Evolutionary conservation across 2,888 invertebrate genomes (phyloP).

Genomic region (Melieria crassipennis): DNA sequence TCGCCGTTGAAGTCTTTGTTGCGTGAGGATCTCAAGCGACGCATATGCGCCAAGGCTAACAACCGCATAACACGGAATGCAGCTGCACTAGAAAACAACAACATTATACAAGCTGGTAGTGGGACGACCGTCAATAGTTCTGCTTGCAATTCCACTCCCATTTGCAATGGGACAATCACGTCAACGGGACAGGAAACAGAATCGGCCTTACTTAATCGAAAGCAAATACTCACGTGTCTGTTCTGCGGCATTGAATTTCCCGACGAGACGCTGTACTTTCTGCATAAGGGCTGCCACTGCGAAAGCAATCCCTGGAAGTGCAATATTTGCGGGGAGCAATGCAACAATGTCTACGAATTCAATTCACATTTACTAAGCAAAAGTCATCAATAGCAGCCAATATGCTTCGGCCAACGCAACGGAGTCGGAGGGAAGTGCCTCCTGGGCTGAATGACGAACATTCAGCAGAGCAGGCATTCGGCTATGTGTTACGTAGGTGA

Average conservation of each 20-base stretch:
- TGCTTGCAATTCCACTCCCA: constrained; percentile 66
- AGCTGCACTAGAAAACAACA: constrained; percentile 58
- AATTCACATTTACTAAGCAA: constrained; percentile 95
- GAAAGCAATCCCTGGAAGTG: constrained; percentile 97
- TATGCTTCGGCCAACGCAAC: constrained; percentile 7
- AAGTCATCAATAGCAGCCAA: constrained; percentile 80
- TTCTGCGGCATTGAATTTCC: constrained; percentile 96
- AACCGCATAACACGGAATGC: constrained; percentile 67
- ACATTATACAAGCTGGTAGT: constrained; percentile 53
- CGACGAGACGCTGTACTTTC: constrained; percentile 94
- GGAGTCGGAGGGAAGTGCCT: background rate
- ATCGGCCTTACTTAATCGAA: constrained; percentile 65
- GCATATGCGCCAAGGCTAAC: constrained; percentile 77
- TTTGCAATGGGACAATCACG: constrained; percentile 74
- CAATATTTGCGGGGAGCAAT: constrained; percentile 96
- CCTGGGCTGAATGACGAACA: background rate
- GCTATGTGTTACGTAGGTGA: background rate
- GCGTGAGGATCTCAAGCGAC: constrained; percentile 83
- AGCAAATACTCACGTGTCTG: constrained; percentile 78
- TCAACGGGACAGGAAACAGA: constrained; percentile 74
- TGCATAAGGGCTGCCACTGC: constrained; percentile 98
- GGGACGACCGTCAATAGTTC: constrained; percentile 43
- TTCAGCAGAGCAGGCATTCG: constrained; percentile 32
- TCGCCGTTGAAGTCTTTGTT: constrained; percentile 86
- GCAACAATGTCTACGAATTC: constrained; percentile 95